Evolutionary conservation across 23 tunicate species (phyloP), one percentile per base, ranked within the genome.

Genomic region (Trididemnum nubilum): DNA sequence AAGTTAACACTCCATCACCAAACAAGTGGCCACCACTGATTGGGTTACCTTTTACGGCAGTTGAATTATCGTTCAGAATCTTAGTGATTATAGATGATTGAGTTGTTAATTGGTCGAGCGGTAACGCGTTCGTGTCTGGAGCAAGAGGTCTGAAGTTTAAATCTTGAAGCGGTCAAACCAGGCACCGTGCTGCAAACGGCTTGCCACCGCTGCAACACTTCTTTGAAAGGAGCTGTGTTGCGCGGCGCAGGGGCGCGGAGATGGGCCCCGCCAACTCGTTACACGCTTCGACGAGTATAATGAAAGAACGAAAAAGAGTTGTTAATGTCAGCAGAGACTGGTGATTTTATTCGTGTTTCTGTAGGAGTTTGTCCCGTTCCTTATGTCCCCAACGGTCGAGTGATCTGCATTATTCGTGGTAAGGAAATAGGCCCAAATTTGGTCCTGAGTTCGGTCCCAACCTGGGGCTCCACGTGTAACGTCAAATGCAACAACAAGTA

Each of bases 401-500:
- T 73, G 2, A 37, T 7, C 9, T 73, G 79, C 24, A n/a, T 25
- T 4, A 40, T 73, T 2, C 7, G 61, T 25, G 85, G 72, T 69
- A 0, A 34, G 52, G 34, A 50, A 15, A 33, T 15, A 35, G 35
- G 15, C 5, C n/a, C n/a, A 4, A 25, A 61, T 61, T n/a, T 4
- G n/a, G 67, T 21, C 4, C 21, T 69, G 29, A 2, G 37, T 34
- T 15, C 21, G 7, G 39, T 32, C 2, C 70, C 81, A 24, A 85
- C 85, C 0, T 85, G 89, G 86, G 96, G 96, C 24, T 78, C 89
- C 36, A 65, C 15, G 4, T 90, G 96, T 58, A 32, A n/a, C 1
- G 71, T 80, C 24, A 34, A 52, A 34, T 90, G 96, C 36, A 65
- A 71, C 29, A 25, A 33, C 9, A 82, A 64, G 29, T 88, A 54